Percentiles rank a stretch among this genome's conserved stretches.
Evolutionary conservation across 2,888 invertebrate species (phyloP).

Genomic region (Schizaphis graminum): DNA sequence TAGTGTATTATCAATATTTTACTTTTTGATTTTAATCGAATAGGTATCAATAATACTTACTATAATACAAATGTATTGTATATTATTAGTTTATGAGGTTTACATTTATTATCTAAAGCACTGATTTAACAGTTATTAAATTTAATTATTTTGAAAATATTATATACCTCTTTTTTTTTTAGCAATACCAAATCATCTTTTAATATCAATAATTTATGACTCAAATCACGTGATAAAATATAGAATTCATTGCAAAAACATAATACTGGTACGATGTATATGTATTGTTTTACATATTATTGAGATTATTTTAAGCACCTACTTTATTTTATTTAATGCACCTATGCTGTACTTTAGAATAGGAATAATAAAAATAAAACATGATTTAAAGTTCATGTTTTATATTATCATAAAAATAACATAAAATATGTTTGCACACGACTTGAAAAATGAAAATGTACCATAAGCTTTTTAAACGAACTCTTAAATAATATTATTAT

Average conservation of each 20-base stretch:
- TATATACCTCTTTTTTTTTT: neutral
- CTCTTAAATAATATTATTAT: neutral
- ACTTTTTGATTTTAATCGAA: neutral
- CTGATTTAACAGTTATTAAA: neutral
- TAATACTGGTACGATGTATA: neutral
- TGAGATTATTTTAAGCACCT: conserved; percentile 27
- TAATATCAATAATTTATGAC: neutral
- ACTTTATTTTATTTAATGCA: conserved; percentile 35
- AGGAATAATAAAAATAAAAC: conserved; percentile 23
- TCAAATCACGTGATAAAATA: neutral
- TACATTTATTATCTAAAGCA: neutral
- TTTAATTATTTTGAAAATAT: neutral
- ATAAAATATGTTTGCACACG: neutral
- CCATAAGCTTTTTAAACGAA: neutral
- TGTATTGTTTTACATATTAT: conserved; percentile 33
- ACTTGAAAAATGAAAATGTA: conserved; percentile 18
- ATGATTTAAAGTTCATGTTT: conserved; percentile 13
- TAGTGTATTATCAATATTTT: neutral
- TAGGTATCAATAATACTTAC: neutral
- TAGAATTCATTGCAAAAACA: conserved; percentile 1
- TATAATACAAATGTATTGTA: neutral
- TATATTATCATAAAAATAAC: conserved; percentile 27
- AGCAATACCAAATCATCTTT: neutral
- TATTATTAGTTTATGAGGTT: neutral
- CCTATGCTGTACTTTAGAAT: neutral